phyloP scores from a whole-genome alignment of 2,113 vertebrate species.

The Macrotus californicus region DNA sequence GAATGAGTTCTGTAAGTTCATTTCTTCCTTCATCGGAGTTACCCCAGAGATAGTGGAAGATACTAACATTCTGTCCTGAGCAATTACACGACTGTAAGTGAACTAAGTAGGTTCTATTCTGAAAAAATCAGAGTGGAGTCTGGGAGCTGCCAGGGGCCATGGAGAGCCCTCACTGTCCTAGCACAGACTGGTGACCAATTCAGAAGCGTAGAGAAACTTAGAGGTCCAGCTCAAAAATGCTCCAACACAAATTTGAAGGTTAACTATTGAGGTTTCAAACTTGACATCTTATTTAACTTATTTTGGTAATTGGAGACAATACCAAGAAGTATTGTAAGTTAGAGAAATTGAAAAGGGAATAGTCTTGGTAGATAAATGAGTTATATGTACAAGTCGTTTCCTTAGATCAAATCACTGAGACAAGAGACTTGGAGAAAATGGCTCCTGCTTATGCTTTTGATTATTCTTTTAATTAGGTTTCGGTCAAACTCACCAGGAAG shows the following conservation, averaged over 20 bases:
- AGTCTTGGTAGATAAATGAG: not conserved
- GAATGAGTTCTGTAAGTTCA: not conserved
- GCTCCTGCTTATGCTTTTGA: constrained; percentile 10
- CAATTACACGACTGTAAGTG: not conserved
- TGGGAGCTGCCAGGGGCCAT: not conserved
- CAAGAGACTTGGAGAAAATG: constrained; percentile 16
- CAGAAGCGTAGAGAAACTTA: not conserved
- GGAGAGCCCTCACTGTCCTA: not conserved
- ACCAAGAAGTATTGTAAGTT: constrained; percentile 5
- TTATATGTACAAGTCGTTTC: not conserved
- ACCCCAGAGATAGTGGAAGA: not conserved
- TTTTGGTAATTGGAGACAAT: constrained; percentile 1
- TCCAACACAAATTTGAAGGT: not conserved
- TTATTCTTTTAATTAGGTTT: constrained; percentile 75
- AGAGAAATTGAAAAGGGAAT: not conserved
- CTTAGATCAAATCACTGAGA: constrained; percentile 4
- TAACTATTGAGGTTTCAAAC: not conserved
- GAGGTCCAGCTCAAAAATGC: not conserved
- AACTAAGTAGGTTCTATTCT: not conserved
- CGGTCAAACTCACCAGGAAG: constrained; percentile 59
- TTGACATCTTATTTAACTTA: not conserved
- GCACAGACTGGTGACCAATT: not conserved
- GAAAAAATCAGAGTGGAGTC: not conserved
- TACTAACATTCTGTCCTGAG: not conserved
- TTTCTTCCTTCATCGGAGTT: not conserved